phyloP scores from a whole-genome alignment of 2,888 invertebrate genomes.

The Pseudococcus longispinus region DNA sequence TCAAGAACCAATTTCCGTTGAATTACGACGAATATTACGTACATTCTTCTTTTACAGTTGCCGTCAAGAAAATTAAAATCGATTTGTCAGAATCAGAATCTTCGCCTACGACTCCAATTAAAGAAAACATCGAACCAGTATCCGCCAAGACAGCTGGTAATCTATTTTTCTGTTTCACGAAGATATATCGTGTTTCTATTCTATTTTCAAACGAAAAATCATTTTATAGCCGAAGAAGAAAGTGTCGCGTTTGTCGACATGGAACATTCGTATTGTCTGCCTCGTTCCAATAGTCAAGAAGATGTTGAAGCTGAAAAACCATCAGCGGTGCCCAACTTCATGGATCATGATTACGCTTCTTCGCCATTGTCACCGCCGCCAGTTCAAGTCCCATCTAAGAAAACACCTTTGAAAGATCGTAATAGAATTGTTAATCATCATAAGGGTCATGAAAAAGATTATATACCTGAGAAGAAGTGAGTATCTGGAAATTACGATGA shows the following conservation, averaged over 20 bases:
- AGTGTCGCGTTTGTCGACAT: constrained; percentile 44
- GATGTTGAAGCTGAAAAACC: constrained; percentile 49
- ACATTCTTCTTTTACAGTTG: background rate
- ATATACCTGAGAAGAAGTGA: constrained; percentile 40
- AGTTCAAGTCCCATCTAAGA: constrained; percentile 7
- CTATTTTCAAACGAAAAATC: background rate
- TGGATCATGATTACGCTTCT: constrained; percentile 60
- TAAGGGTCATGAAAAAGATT: constrained; percentile 38
- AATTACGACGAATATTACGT: background rate
- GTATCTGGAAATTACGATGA: background rate
- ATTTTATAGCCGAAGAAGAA: constrained; percentile 29
- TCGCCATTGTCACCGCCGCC: constrained; percentile 12
- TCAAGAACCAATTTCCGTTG: no score
- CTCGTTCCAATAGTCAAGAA: constrained; percentile 59
- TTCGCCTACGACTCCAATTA: constrained; percentile 5
- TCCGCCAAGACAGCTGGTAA: constrained; percentile 9
- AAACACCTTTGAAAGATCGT: constrained; percentile 52
- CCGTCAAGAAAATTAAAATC: constrained; percentile 30
- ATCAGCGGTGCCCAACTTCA: constrained; percentile 49
- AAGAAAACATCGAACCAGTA: constrained; percentile 44
- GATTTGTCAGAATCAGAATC: background rate
- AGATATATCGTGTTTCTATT: background rate
- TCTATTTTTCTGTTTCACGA: background rate
- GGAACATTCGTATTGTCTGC: constrained; percentile 62
- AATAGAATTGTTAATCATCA: constrained; percentile 28